phyloP scores from a whole-genome alignment of 2,113 vertebrate genomes.

The Lepus timidus region DNA sequence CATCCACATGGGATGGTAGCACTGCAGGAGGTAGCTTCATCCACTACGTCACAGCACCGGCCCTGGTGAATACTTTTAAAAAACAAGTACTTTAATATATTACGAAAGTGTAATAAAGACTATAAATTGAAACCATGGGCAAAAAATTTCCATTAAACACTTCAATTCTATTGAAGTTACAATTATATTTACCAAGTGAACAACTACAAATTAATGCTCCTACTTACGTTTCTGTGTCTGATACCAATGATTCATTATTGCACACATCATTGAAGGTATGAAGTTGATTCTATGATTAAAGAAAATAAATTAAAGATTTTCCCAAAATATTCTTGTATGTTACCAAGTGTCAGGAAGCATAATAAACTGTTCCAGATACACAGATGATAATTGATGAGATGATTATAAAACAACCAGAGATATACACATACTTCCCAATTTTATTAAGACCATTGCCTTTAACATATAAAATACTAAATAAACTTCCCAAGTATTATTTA shows the following conservation, averaged over 20 bases:
- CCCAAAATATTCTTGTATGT: conserved; percentile 50
- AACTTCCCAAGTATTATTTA: conserved; percentile 10
- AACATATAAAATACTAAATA: conserved; percentile 55
- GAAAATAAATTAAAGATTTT: conserved; percentile 80
- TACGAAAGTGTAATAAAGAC: not conserved
- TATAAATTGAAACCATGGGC: not conserved
- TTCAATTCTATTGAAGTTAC: conserved; percentile 35
- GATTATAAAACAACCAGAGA: conserved; percentile 26
- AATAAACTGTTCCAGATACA: not conserved
- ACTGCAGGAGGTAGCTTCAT: not conserved
- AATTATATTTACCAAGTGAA: conserved; percentile 57
- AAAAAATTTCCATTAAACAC: conserved; percentile 38
- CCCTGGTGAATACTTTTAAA: not conserved
- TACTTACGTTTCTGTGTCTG: conserved; percentile 99
- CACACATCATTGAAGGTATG: conserved; percentile 99
- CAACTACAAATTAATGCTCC: not conserved
- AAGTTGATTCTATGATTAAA: conserved; percentile 95
- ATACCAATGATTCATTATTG: conserved; percentile 99
- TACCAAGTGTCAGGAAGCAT: conserved; percentile 42
- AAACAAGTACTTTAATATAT: not conserved
- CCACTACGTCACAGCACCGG: no score
- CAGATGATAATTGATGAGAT: conserved; percentile 14
- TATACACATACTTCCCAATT: not conserved
- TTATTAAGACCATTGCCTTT: conserved; percentile 5
- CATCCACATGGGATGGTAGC: not conserved